A percentile compares a stretch with the other conserved stretches of the same genome.
phyloP scores from a whole-genome alignment of 1,140 invertebrate species.

The Aleiodes sp. region DNA sequence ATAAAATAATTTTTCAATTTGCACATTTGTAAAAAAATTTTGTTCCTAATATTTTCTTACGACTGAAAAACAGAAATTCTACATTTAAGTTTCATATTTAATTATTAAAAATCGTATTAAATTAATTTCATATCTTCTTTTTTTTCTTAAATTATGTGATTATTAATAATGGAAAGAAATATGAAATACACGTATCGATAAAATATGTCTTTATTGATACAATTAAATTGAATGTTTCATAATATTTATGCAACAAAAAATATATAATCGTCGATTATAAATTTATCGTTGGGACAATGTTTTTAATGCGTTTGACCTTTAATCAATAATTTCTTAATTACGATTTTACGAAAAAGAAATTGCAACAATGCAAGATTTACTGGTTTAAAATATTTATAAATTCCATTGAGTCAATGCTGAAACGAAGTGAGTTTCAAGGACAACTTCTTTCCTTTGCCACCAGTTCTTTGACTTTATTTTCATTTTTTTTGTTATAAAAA shows the following conservation, averaged over 20 bases:
- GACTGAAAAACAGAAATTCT: background rate
- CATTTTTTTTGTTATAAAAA: background rate
- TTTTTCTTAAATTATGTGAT: too few relatives aligned
- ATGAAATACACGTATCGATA: too few relatives aligned
- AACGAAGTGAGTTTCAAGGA: background rate
- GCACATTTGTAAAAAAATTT: background rate
- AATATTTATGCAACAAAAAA: background rate
- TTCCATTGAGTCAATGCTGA: background rate
- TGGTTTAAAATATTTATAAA: slow-evolving; percentile 7
- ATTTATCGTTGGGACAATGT: background rate
- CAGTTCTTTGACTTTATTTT: background rate
- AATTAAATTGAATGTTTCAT: too few relatives aligned
- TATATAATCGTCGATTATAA: background rate
- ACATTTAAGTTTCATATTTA: background rate
- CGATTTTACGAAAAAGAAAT: background rate
- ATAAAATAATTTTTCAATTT: background rate
- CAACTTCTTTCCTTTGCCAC: background rate
- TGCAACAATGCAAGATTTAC: background rate
- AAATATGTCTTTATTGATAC: too few relatives aligned
- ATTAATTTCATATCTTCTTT: too few relatives aligned
- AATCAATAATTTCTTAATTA: background rate
- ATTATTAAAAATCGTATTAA: too few relatives aligned
- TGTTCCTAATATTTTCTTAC: background rate
- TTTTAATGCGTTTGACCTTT: background rate
- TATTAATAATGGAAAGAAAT: too few relatives aligned